A percentile compares a stretch with the other conserved stretches of the same genome.
Conservation (phyloP, 2,888 invertebrate species). For the Fragum whitleyi region DNA sequence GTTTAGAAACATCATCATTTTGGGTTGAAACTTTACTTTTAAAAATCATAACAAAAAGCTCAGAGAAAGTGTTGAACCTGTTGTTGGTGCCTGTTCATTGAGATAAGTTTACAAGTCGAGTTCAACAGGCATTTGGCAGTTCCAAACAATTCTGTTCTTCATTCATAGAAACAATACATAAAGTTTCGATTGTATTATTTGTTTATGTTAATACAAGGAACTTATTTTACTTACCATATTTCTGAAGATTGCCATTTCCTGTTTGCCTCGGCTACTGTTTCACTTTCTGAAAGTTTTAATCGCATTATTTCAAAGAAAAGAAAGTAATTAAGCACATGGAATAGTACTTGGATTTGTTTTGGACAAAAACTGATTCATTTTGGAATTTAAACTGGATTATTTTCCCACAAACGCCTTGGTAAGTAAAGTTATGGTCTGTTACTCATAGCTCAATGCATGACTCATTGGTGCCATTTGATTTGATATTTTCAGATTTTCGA, state of each 20-base stretch:
- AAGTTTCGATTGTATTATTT: slow-evolving; percentile 13
- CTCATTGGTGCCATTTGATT: slow-evolving; percentile 9
- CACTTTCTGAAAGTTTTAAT: not conserved
- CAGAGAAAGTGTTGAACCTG: not conserved
- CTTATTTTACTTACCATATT: not conserved
- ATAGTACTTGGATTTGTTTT: not conserved
- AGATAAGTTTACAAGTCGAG: not conserved
- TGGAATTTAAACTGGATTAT: slow-evolving; percentile 30
- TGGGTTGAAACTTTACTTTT: too few species aligned
- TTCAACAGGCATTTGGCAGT: slow-evolving; percentile 1
- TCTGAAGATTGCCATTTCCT: not conserved
- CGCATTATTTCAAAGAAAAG: not conserved
- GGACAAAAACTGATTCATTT: not conserved
- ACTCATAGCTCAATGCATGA: not conserved
- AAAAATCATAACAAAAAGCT: too few species aligned
- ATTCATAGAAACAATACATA: slow-evolving; percentile 17
- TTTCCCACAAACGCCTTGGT: slow-evolving; percentile 13
- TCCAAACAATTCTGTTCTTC: slow-evolving; percentile 19
- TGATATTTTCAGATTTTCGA: not conserved
- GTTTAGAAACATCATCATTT: too few species aligned
- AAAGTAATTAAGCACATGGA: not conserved
- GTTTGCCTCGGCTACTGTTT: not conserved
- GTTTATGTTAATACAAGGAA: slow-evolving; percentile 12
- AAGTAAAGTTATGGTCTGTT: not conserved
- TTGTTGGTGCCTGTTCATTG: not conserved